Evolutionary conservation across 2,888 invertebrate genomes (phyloP).

Genomic region (Idaea aversata): DNA sequence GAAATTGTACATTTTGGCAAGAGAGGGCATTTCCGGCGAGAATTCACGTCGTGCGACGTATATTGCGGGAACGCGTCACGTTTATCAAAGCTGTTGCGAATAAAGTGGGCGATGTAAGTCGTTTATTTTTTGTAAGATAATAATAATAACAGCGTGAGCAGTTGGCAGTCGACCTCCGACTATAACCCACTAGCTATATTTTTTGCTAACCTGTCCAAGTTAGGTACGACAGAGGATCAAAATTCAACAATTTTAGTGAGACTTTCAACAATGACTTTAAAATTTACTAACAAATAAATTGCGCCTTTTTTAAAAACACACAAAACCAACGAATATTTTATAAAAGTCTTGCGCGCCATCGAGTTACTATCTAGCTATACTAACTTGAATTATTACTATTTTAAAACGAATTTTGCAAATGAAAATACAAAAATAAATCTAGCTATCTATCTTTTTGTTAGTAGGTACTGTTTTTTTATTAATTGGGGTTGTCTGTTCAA

Average conservation of each 20-base stretch:
- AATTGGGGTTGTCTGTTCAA: too few relatives aligned
- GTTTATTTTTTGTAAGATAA: constrained; percentile 38
- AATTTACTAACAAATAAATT: not conserved
- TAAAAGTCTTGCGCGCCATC: too few relatives aligned
- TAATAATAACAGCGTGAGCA: constrained; percentile 66
- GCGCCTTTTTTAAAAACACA: not conserved
- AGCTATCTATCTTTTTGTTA: too few relatives aligned
- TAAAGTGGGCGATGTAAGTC: constrained; percentile 24
- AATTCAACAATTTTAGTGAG: not conserved
- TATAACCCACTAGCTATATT: constrained; percentile 34
- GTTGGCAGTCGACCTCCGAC: constrained; percentile 59
- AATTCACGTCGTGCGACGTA: constrained; percentile 14
- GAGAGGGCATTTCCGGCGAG: constrained; percentile 13
- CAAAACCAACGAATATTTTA: not conserved
- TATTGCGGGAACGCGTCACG: constrained; percentile 10
- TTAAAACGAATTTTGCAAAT: too few relatives aligned
- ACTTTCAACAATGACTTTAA: not conserved
- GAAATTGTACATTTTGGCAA: constrained; percentile 13
- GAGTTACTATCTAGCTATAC: too few relatives aligned
- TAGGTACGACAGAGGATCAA: constrained; percentile 17
- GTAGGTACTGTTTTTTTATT: too few relatives aligned
- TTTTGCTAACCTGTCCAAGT: constrained; percentile 23
- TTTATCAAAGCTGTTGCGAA: constrained; percentile 19
- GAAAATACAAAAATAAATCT: too few relatives aligned
- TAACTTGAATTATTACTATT: too few relatives aligned